Base-by-base conservation (phyloP, 1,140 invertebrate genomes). In the Epicauta chinensis region DNA sequence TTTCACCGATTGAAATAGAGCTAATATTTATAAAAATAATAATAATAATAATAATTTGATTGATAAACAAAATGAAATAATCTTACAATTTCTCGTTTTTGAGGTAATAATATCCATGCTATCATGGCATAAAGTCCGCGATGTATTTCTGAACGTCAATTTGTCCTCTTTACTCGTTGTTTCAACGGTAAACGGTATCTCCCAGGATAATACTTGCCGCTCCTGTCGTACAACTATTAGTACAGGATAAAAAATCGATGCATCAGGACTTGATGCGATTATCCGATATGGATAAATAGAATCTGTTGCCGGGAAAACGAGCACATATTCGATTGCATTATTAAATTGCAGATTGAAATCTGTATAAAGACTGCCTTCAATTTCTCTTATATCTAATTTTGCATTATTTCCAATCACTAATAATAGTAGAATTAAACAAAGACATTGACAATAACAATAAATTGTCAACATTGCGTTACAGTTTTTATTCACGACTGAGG, bases 111-210 rank as follows among this genome's bases (percentile, higher is more conserved):
- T 29, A 2, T 46, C 32, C 62, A 64, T 64, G 30, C 51, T 75
- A 51, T 81, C 74, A 1, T 81, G 82, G 61, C 84, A 87, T 15
- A 87, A 65, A 0, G 81, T 86, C 32, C 81, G 70, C 7, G 80
- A 81, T 13, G 81, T 80, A 54, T 74, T 73, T 16, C 67, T 65
- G 65, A 81, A 83, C 29, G 74, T 69, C 60, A 61, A 75, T 23
- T 23, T 23, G 38, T 45, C 60, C 60, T 51, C 66, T 60, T 10
- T 35, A 11, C 7, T 58, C 3, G 66, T 62, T 0, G 75, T 73
- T 58, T 80, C 76, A 0, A 82, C 71, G 14, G 75, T 51, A 54
- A 84, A 68, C 5, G 84, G 84, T 6, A 86, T 61, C 55, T 83
- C 77, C 83, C 83, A 87, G 2, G 82, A 84, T 30, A 82, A 66